Conservation (phyloP, 2,113 vertebrate species). For the Cryptomyrus ogoouensis region DNA sequence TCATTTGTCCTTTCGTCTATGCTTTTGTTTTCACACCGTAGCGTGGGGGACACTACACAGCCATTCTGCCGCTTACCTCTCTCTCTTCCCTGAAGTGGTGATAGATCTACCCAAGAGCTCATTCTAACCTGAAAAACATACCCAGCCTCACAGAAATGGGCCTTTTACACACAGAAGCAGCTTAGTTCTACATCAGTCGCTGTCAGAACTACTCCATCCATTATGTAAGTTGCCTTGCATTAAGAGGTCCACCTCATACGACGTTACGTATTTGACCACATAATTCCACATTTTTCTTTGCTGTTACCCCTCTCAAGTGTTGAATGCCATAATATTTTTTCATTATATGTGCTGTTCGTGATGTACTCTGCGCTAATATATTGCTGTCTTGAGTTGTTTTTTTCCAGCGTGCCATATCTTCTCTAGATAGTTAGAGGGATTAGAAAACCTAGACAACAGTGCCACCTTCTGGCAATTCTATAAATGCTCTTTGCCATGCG, state of each 20-base stretch:
- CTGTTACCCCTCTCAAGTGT: neutral
- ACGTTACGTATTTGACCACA: neutral
- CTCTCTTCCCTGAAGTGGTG: neutral
- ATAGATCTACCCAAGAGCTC: neutral
- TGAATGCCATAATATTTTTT: neutral
- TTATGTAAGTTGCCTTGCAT: neutral
- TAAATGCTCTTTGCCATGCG: neutral
- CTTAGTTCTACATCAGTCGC: neutral
- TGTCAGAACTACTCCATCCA: neutral
- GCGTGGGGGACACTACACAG: neutral
- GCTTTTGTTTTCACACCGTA: neutral
- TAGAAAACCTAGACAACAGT: conserved; percentile 35
- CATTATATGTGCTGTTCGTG: neutral
- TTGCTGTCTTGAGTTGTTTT: neutral
- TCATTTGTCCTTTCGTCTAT: neutral
- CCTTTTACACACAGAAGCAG: neutral
- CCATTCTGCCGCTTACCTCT: neutral
- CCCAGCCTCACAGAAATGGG: neutral
- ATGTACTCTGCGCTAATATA: neutral
- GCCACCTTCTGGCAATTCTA: conserved; percentile 38
- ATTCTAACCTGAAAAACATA: conserved; percentile 1
- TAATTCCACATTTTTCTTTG: neutral
- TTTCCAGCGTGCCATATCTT: neutral
- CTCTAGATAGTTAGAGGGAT: neutral
- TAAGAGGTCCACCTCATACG: neutral